Evolutionary conservation across 2,113 vertebrate genomes (phyloP), one percentile per base, ranked within the genome.

Genomic region (Butorides virescens): DNA sequence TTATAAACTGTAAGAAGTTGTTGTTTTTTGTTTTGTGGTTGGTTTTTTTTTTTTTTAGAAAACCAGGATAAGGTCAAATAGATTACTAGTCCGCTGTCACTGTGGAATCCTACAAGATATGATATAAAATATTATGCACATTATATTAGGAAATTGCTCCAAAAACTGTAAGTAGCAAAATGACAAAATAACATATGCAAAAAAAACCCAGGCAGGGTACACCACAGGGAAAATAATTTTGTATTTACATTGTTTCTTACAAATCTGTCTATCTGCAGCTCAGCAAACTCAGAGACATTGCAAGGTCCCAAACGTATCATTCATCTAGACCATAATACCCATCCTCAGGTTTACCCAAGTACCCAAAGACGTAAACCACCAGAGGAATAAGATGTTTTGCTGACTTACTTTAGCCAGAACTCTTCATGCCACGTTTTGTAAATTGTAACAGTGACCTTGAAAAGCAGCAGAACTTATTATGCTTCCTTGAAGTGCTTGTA

Each of bases 381-480:
- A 93, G 71, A 85, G 71, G 49, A 95, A 76, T 80, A 71, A 84
- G 65, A 49, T 25, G 9, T 52, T 74, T 86, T 70, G 85, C 85
- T 86, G 63, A 92, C 52, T 81, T 93, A 84, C 76, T 96, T 97
- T 95, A 97, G 84, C 81, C 91, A 86, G 90, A 97, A 74, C 61
- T 93, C 93, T 96, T 97, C 86, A 47, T 85, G 71, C 61, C 94
- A 88, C 67, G 25, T 94, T 95, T 97, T 95, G 81, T 72, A 97
- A 94, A 86, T 75, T 92, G 59, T 86, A 96, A 92, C 30, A 3
- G 87, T 66, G 77, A 96, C 83, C 93, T 97, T 93, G 30, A 71
- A 4, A 61, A 95, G 68, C 62, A 95, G 78, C 55, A 97, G 78
- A 96, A 97, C 95, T 94, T 96, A 92, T 96, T 86, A 83, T 73